Conservation (phyloP, 2,113 vertebrate species). For the Chrysochloris asiatica region DNA sequence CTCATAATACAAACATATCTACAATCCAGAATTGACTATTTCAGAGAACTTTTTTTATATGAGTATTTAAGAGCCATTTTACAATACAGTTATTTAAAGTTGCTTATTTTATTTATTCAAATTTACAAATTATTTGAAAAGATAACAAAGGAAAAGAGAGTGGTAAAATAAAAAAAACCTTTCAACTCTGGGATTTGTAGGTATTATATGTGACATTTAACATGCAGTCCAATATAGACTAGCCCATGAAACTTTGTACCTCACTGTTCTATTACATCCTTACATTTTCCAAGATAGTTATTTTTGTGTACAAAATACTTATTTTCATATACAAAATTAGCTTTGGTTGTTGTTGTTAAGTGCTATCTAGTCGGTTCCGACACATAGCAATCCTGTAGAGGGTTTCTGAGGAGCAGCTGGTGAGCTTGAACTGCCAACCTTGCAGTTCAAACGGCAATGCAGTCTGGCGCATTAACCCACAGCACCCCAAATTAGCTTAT, state of each 20-base stretch:
- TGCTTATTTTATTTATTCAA: neutral
- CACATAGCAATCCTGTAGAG: too few relatives aligned
- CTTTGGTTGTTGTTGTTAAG: too few relatives aligned
- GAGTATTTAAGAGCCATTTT: neutral
- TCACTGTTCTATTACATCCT: neutral
- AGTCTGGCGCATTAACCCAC: too few relatives aligned
- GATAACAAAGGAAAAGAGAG: neutral
- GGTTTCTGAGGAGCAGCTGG: too few relatives aligned
- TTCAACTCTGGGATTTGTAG: neutral
- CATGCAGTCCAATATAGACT: neutral
- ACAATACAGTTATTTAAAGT: neutral
- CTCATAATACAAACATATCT: neutral
- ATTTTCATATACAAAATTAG: neutral
- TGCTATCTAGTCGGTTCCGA: too few relatives aligned
- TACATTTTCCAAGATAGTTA: neutral
- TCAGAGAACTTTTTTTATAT: neutral
- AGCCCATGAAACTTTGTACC: neutral
- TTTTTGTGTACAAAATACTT: too few relatives aligned
- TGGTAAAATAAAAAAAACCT: neutral
- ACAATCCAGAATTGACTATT: neutral
- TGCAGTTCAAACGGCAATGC: too few relatives aligned
- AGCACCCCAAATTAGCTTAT: too few relatives aligned
- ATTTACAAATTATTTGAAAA: neutral
- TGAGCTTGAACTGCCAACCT: too few relatives aligned
- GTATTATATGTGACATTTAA: neutral